Conservation (phyloP, 2,113 vertebrate genomes). For the Chionomys nivalis region DNA sequence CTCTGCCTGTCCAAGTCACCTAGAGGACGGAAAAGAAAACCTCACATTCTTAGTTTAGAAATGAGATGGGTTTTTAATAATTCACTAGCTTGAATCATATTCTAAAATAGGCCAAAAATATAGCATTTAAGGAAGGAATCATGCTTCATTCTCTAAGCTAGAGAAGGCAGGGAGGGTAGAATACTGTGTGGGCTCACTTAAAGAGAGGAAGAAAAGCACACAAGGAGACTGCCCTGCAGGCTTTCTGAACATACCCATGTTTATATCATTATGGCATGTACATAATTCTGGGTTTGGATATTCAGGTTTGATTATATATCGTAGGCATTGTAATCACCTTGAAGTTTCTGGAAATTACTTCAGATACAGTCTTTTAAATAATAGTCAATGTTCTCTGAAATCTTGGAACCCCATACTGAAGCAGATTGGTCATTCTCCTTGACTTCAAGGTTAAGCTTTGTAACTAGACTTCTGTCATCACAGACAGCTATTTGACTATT, state of each 20-base stretch:
- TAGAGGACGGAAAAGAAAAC: background rate
- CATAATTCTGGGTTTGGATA: background rate
- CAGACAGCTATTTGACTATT: background rate
- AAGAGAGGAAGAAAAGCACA: background rate
- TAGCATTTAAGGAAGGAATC: background rate
- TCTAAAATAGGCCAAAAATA: background rate
- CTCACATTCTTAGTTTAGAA: background rate
- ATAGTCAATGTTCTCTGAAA: background rate
- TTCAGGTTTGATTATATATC: background rate
- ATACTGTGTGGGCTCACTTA: background rate
- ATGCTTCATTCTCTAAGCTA: background rate
- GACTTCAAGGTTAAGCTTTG: background rate
- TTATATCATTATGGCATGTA: background rate
- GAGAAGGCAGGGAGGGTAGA: background rate
- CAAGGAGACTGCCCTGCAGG: background rate
- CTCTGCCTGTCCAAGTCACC: background rate
- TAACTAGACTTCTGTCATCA: background rate
- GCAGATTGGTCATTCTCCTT: background rate
- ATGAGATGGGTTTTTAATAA: background rate
- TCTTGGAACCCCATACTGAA: background rate
- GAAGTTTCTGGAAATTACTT: slow-evolving; percentile 19
- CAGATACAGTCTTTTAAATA: background rate
- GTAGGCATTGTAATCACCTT: background rate
- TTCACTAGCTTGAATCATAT: background rate
- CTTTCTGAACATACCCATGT: background rate